A percentile compares a stretch with the other conserved stretches of the same genome.
Evolutionary conservation across 2,113 vertebrate species (phyloP).

Genomic region (Micronycteris hirsuta): DNA sequence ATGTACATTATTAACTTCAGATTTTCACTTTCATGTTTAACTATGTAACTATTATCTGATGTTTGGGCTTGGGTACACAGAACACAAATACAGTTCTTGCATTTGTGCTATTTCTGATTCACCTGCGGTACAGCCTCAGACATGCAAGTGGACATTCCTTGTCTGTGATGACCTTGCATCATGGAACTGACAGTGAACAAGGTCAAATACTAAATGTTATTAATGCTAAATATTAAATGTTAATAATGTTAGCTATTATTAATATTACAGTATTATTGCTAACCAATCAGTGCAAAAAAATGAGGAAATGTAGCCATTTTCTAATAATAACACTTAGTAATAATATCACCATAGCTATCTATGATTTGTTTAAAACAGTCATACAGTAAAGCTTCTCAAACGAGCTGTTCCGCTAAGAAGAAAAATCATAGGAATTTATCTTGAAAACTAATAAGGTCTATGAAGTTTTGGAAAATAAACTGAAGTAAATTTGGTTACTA

Average conservation of each 20-base stretch:
- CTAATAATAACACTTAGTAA: not conserved
- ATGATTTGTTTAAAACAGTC: not conserved
- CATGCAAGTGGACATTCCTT: slow-evolving; percentile 95
- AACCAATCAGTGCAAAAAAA: slow-evolving; percentile 86
- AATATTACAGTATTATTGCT: too few species aligned
- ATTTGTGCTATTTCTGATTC: slow-evolving; percentile 99
- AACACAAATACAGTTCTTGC: slow-evolving; percentile 99
- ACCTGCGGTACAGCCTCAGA: slow-evolving; percentile 98
- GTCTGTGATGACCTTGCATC: slow-evolving; percentile 98
- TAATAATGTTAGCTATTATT: too few species aligned
- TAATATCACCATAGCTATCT: not conserved
- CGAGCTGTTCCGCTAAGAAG: not conserved
- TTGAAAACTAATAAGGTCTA: not conserved
- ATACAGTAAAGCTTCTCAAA: not conserved
- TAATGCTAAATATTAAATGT: too few species aligned
- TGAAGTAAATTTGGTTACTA: not conserved
- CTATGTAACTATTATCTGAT: slow-evolving; percentile 98
- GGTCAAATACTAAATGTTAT: slow-evolving; percentile 98
- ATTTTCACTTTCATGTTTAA: slow-evolving; percentile 95
- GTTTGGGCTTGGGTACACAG: slow-evolving; percentile 97
- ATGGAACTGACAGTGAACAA: slow-evolving; percentile 95
- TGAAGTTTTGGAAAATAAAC: slow-evolving; percentile 8
- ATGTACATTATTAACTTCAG: slow-evolving; percentile 92
- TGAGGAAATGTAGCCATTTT: not conserved
- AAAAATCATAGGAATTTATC: slow-evolving; percentile 11